Conservation (phyloP, 2,797 vertebrate species). For the Phyllotis vaccarum region DNA sequence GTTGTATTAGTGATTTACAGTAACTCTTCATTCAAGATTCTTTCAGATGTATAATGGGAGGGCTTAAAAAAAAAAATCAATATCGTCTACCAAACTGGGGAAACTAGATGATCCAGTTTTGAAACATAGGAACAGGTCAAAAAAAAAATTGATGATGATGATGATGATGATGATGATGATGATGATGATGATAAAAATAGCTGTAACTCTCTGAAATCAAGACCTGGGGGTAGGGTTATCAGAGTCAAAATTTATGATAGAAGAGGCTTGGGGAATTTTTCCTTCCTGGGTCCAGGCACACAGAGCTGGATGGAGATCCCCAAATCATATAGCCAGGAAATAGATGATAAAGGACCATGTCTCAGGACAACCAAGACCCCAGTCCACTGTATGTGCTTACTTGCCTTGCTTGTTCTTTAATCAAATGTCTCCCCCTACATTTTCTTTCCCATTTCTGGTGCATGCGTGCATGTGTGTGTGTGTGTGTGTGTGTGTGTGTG, state of each 20-base stretch:
- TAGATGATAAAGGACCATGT: not conserved
- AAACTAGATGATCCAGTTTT: conserved; percentile 55
- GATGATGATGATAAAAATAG: conserved; percentile 33
- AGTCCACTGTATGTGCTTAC: not conserved
- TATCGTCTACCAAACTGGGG: conserved; percentile 57
- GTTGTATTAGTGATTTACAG: conserved; percentile 66
- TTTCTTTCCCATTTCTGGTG: not conserved
- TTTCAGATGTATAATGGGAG: conserved; percentile 64
- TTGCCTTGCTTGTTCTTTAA: not conserved
- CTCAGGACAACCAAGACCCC: not conserved
- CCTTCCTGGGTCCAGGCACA: not conserved
- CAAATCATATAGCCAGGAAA: not conserved
- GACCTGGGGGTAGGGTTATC: not conserved
- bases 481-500: not conserved
- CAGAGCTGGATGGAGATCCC: not conserved
- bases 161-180: no score
- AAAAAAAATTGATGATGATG: not conserved
- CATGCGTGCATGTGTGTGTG: not conserved
- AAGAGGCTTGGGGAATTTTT: not conserved
- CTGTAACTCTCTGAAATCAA: not conserved
- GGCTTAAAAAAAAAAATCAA: conserved; percentile 72
- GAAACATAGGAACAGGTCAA: not conserved
- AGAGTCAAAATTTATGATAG: conserved; percentile 12
- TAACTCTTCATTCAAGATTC: conserved; percentile 72
- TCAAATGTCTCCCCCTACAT: not conserved